Conservation (phyloP, 2,888 invertebrate genomes). For the Temnothorax unifasciatus region DNA sequence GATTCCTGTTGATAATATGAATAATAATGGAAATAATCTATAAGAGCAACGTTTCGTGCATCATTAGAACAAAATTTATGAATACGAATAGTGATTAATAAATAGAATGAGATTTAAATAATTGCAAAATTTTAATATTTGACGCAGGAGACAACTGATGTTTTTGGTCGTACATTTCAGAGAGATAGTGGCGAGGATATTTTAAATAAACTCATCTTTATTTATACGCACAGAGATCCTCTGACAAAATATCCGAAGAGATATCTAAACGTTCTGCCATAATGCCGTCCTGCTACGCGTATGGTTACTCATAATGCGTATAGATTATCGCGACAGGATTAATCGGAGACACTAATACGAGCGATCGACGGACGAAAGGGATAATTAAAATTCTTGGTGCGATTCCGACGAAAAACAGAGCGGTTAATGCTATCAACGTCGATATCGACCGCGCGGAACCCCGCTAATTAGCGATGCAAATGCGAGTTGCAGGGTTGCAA, state of each 20-base stretch:
- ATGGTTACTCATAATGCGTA: conserved; percentile 22
- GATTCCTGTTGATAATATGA: background rate
- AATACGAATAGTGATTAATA: background rate
- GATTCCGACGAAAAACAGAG: conserved; percentile 62
- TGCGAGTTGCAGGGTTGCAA: conserved; percentile 67
- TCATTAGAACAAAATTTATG: background rate
- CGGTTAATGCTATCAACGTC: conserved; percentile 61
- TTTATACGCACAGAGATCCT: conserved; percentile 16
- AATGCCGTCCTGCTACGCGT: background rate
- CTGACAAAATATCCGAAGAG: conserved; percentile 11
- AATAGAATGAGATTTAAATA: background rate
- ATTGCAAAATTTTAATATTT: background rate
- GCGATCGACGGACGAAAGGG: conserved; percentile 20
- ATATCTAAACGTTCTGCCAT: conserved; percentile 27
- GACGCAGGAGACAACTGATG: background rate
- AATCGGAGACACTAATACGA: conserved; percentile 34
- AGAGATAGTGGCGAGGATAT: conserved; percentile 25
- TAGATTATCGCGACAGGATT: conserved; percentile 39
- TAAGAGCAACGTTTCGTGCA: background rate
- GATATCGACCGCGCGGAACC: conserved; percentile 58
- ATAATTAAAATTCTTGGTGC: conserved; percentile 68
- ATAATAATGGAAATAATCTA: background rate
- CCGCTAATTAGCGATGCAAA: conserved; percentile 80
- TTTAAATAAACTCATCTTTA: conserved; percentile 9
- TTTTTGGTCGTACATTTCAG: conserved; percentile 6